Evolutionary conservation across 2,113 vertebrate species (phyloP).

Genomic region (Callipepla squamata): DNA sequence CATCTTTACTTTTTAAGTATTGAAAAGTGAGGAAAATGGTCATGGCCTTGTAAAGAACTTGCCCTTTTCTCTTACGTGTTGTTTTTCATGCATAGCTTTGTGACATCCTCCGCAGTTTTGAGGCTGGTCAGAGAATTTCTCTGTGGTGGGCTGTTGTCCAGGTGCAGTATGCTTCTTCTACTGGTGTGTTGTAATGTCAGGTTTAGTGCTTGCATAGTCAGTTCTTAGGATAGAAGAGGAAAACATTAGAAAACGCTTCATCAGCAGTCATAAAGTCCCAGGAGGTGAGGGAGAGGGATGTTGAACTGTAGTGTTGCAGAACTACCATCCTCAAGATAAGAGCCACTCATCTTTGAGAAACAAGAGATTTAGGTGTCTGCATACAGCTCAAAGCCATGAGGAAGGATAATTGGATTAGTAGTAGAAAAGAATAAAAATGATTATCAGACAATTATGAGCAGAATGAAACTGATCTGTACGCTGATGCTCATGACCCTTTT

Average conservation of each 20-base stretch:
- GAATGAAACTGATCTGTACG: not conserved
- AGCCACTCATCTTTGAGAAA: not conserved
- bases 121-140: not conserved
- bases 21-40: fast-evolving
- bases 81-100: not conserved
- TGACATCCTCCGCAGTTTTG: not conserved
- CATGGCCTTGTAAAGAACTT: not conserved
- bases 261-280: not conserved
- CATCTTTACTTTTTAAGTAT: not conserved
- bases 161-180: not conserved
- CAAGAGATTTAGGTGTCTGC: not conserved
- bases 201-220: not conserved
- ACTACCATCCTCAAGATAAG: not conserved
- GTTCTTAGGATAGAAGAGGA: not conserved
- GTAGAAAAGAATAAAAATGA: not conserved
- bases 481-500: not conserved
- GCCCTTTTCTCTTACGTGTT: not conserved
- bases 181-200: not conserved
- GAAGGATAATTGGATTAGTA: not conserved
- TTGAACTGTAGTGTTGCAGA: not conserved
- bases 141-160: fast-evolving
- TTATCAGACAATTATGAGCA: not conserved
- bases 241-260: not conserved
- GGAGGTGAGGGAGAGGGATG: fast-evolving
- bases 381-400: not conserved